Percentiles rank a stretch among this genome's conserved stretches.
Conservation (phyloP, 2,888 invertebrate genomes). For the Calameuta pallipes region DNA sequence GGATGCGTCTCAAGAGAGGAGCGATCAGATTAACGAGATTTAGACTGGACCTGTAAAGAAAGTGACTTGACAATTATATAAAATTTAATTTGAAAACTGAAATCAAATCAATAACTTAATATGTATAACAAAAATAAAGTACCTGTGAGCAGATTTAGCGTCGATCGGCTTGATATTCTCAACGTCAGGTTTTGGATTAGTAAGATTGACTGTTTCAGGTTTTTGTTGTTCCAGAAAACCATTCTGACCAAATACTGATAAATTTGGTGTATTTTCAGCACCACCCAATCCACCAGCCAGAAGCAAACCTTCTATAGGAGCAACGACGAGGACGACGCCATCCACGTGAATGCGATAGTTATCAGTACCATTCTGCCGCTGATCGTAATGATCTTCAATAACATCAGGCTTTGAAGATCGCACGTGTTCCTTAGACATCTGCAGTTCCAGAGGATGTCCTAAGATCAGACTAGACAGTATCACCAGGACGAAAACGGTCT, state of each 20-base stretch:
- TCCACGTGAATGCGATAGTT: slow-evolving; percentile 79
- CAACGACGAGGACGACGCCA: slow-evolving; percentile 75
- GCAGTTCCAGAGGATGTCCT: slow-evolving; percentile 9
- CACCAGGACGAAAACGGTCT: slow-evolving; percentile 37
- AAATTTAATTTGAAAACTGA: slow-evolving; percentile 6
- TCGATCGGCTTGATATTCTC: slow-evolving; percentile 24
- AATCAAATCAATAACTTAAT: slow-evolving; percentile 22
- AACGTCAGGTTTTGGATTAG: slow-evolving; percentile 40
- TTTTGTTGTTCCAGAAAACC: slow-evolving; percentile 17
- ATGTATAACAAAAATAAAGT: background rate
- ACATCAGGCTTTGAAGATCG: background rate
- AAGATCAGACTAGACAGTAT: background rate
- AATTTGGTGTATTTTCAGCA: background rate
- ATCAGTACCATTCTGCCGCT: slow-evolving; percentile 82
- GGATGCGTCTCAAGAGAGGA: slow-evolving; percentile 64
- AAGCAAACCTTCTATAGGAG: slow-evolving; percentile 73
- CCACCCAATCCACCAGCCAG: slow-evolving; percentile 67
- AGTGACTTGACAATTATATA: slow-evolving; percentile 5
- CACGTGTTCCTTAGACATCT: slow-evolving; percentile 1
- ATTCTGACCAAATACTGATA: slow-evolving; percentile 19
- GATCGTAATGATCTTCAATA: slow-evolving; percentile 70
- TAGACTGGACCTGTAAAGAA: slow-evolving; percentile 68
- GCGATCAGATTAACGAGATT: slow-evolving; percentile 69
- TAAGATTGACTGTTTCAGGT: slow-evolving; percentile 38
- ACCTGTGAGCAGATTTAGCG: slow-evolving; percentile 33